phyloP scores from a whole-genome alignment of 1,140 invertebrate genomes.

The Microplitis demolitor region DNA sequence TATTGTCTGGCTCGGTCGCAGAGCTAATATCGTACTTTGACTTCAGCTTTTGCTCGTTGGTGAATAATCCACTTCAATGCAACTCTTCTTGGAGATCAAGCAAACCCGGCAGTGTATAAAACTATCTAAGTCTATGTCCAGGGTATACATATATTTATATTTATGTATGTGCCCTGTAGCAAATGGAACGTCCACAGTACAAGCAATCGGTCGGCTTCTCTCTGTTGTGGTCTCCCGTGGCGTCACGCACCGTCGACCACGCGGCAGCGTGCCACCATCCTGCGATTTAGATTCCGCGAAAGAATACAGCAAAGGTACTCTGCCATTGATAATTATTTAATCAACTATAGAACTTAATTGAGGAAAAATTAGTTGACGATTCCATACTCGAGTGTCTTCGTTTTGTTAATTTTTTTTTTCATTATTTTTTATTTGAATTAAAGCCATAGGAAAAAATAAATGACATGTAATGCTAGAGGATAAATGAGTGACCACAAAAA shows the following conservation, averaged over 20 bases:
- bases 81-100: too few relatives aligned
- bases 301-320: too few relatives aligned
- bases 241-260: slow-evolving; percentile 52
- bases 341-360: too few relatives aligned
- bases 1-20: neutral
- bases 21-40: slow-evolving; percentile 31
- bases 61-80: too few relatives aligned
- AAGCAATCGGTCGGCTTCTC: slow-evolving; percentile 42
- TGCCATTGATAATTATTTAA: too few relatives aligned
- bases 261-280: slow-evolving; percentile 42
- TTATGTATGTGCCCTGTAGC: slow-evolving; percentile 6
- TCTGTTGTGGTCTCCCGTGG: slow-evolving; percentile 49
- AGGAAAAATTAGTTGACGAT: too few relatives aligned
- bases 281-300: slow-evolving; percentile 13
- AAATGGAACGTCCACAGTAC: slow-evolving; percentile 38
- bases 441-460: too few relatives aligned
- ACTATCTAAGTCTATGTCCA: neutral
- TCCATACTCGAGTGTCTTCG: too few relatives aligned
- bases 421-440: too few relatives aligned
- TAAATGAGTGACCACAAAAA: neutral
- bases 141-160: neutral
- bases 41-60: too few relatives aligned
- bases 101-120: neutral
- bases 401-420: too few relatives aligned
- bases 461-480: neutral